Evolutionary conservation across 2,888 invertebrate species (phyloP), one percentile per base, ranked within the genome.

Genomic region (Campopleginae sp.): DNA sequence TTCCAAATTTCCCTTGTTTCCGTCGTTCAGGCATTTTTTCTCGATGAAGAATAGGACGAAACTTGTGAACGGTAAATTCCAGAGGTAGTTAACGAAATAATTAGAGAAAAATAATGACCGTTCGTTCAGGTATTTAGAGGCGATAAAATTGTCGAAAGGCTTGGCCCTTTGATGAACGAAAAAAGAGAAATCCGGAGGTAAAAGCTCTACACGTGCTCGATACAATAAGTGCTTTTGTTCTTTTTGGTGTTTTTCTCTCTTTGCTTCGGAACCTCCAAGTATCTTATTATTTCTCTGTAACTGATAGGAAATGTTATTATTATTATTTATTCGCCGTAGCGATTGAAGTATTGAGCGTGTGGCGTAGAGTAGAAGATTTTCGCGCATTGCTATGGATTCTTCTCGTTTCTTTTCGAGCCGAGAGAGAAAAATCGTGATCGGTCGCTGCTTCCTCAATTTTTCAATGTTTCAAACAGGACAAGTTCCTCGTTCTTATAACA

Each of bases 241-340:
- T 51, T 6, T 19, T 23, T 58, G 14, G 31, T 70, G 31, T 48
- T 48, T 31, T 51, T 27, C 51, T 51, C 19, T 48, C 46, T 44
- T 46, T n/a, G n/a, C 23, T 68, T 46, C 4, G 51, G 51, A 51
- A 33, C n/a, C 33, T 33, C 33, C 33, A 48, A 19, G 19, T 33
- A 51, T 71, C 27, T 12, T 19, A 46, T n/a, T 31, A 51, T 31
- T 71, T 71, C 33, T 33, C 54, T 4, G 4, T 38, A 19, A 19
- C 19, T 33, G 1, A 54, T 54, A 14, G 10, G 38, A 72, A 19
- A 54, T 46, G 44, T 71, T 54, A 8, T 54, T 38, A 51, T 72
- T 66, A 38, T 66, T 66, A 19, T 19, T 66, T 19, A n/a, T 72
- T n/a, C 6, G 70, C 31, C 51, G 33, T 48, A 71, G 33, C n/a